A percentile compares a stretch with the other conserved stretches of the same genome.
Evolutionary conservation across 2,888 invertebrate species (phyloP).

Genomic region (Himalopsyche anomala): DNA sequence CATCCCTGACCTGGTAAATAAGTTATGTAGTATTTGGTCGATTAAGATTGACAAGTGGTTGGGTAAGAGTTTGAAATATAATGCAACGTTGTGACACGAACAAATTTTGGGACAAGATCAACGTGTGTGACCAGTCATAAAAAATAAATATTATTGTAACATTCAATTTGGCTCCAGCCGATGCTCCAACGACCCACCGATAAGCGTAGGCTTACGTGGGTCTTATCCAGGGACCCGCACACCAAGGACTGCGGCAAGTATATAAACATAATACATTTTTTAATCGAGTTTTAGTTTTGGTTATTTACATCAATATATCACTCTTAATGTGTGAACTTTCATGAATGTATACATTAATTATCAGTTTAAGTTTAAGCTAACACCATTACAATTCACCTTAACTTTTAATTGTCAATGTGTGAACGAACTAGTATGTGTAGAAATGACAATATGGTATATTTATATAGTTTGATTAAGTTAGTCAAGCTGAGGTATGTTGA

Average conservation of each 20-base stretch:
- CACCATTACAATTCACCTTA: too few relatives aligned
- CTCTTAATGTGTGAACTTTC: too few relatives aligned
- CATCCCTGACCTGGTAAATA: background rate
- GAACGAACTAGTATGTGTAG: too few relatives aligned
- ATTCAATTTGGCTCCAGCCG: slow-evolving; percentile 36
- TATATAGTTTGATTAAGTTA: too few relatives aligned
- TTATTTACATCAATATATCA: too few relatives aligned
- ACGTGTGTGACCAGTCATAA: slow-evolving; percentile 31
- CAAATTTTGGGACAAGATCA: background rate
- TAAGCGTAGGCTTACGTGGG: slow-evolving; percentile 33
- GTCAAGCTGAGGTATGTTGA: too few relatives aligned
- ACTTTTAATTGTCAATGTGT: too few relatives aligned
- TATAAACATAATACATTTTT: too few relatives aligned
- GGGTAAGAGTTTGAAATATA: background rate
- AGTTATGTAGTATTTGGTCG: background rate
- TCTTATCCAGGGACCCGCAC: background rate
- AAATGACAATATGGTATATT: too few relatives aligned
- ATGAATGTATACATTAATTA: too few relatives aligned
- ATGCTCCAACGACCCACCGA: background rate
- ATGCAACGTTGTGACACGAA: background rate
- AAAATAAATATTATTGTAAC: slow-evolving; percentile 38
- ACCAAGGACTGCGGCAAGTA: background rate
- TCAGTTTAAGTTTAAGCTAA: too few relatives aligned
- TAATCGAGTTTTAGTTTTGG: too few relatives aligned
- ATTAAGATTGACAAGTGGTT: background rate